phyloP scores from a whole-genome alignment of 2,113 vertebrate genomes.

The Hippoglossus stenolepis region DNA sequence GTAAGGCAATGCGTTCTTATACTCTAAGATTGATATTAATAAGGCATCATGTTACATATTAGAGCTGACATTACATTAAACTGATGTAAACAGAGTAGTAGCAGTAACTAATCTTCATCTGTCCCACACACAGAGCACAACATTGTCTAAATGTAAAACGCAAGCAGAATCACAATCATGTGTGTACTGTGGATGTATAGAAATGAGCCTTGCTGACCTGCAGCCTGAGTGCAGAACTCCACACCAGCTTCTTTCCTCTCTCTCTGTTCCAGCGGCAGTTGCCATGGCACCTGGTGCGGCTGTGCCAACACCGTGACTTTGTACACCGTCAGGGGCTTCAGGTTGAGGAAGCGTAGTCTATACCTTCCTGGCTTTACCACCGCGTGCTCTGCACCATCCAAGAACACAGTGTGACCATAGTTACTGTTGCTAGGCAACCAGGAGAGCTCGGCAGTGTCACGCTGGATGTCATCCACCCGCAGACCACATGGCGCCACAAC shows the following conservation, averaged over 20 bases:
- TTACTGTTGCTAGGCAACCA: conserved; percentile 98
- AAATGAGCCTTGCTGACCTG: conserved; percentile 84
- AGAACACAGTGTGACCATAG: conserved; percentile 93
- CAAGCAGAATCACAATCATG: neutral
- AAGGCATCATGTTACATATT: conserved; percentile 11
- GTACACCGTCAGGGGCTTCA: conserved; percentile 91
- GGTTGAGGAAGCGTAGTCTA: conserved; percentile 89
- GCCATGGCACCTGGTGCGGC: conserved; percentile 98
- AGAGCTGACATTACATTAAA: neutral
- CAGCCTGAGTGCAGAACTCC: conserved; percentile 95
- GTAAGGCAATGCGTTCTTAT: conserved; percentile 51
- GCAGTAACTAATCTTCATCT: conserved; percentile 7
- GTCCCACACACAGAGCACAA: neutral
- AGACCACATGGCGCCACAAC: conserved; percentile 91
- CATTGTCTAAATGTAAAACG: conserved; percentile 13
- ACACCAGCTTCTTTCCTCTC: conserved; percentile 92
- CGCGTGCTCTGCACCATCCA: conserved; percentile 91
- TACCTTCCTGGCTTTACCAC: conserved; percentile 88
- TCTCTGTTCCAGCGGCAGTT: conserved; percentile 95
- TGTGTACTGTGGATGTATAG: conserved; percentile 13
- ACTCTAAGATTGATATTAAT: neutral
- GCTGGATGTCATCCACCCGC: conserved; percentile 90
- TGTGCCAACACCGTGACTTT: conserved; percentile 92
- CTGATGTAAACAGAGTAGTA: neutral
- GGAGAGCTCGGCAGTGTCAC: conserved; percentile 91